These are phyloP conservation scores for Drosophila nr. perissopoda DNA, from an alignment of 2,888 invertebrate genomes.

Conservation along the genomic window DNA sequence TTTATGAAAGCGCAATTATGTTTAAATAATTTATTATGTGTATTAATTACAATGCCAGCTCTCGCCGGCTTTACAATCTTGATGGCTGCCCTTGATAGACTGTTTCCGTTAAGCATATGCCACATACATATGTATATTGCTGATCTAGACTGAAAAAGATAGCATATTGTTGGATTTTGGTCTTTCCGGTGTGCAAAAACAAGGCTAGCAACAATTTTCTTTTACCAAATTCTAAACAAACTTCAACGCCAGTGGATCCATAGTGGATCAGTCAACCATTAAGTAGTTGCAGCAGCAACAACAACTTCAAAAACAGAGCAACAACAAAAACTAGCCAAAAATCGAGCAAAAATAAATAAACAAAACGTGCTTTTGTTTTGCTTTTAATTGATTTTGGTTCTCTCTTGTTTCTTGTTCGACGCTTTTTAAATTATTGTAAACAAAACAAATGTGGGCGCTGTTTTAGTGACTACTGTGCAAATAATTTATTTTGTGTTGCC, in stretches of 20 bases:
- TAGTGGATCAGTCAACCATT: slow-evolving; percentile 27
- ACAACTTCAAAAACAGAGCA: slow-evolving; percentile 4
- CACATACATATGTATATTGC: slow-evolving; percentile 2
- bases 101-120: slow-evolving; percentile 28
- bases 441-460: slow-evolving; percentile 61
- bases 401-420: slow-evolving; percentile 42
- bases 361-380: slow-evolving; percentile 42
- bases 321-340: slow-evolving; percentile 5
- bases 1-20: slow-evolving; percentile 57
- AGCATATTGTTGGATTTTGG: neutral
- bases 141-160: neutral
- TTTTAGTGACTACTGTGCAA: slow-evolving; percentile 72
- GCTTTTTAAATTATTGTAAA: slow-evolving; percentile 74
- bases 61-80: neutral
- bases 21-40: slow-evolving; percentile 73
- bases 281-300: slow-evolving; percentile 27
- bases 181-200: neutral
- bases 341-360: slow-evolving; percentile 38
- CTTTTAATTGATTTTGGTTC: slow-evolving; percentile 27
- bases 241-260: slow-evolving; percentile 1
- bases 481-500: slow-evolving; percentile 50
- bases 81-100: slow-evolving; percentile 26
- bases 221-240: slow-evolving; percentile 37
- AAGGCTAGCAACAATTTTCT: slow-evolving; percentile 3
- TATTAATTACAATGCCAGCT: slow-evolving; percentile 64